Evolutionary conservation across 2,113 vertebrate species (phyloP).

Genomic region (Vombatus ursinus): DNA sequence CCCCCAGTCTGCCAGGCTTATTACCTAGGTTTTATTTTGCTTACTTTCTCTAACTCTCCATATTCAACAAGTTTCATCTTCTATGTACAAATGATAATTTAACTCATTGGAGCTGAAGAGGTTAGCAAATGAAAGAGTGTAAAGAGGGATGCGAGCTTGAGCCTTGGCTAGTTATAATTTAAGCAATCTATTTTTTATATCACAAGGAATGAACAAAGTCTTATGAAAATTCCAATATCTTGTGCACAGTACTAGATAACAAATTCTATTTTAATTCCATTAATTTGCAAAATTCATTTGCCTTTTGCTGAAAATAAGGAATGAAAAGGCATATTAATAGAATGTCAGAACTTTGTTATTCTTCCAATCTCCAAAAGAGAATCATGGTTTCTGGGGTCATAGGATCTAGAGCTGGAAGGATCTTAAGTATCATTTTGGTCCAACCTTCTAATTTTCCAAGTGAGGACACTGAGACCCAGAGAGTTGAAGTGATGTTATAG

Average conservation of each 20-base stretch:
- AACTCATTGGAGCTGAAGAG: not conserved
- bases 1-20: not conserved
- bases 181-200: not conserved
- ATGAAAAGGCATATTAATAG: not conserved
- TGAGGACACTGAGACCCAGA: not conserved
- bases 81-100: not conserved
- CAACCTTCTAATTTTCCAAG: not conserved
- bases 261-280: not conserved
- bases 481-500: not conserved
- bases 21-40: not conserved
- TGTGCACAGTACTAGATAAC: not conserved
- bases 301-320: not conserved
- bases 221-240: not conserved
- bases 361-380: not conserved
- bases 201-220: not conserved
- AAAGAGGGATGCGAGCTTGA: not conserved
- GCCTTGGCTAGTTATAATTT: not conserved
- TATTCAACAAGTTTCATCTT: not conserved
- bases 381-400: not conserved
- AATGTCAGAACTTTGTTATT: not conserved
- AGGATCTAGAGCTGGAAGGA: not conserved
- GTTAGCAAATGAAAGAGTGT: not conserved
- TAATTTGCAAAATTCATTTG: not conserved
- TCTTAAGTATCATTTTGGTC: not conserved
- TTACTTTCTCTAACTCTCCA: not conserved